Evolutionary conservation across 2,113 vertebrate species (phyloP), one percentile per base, ranked within the genome.

Genomic region (Verasper variegatus): DNA sequence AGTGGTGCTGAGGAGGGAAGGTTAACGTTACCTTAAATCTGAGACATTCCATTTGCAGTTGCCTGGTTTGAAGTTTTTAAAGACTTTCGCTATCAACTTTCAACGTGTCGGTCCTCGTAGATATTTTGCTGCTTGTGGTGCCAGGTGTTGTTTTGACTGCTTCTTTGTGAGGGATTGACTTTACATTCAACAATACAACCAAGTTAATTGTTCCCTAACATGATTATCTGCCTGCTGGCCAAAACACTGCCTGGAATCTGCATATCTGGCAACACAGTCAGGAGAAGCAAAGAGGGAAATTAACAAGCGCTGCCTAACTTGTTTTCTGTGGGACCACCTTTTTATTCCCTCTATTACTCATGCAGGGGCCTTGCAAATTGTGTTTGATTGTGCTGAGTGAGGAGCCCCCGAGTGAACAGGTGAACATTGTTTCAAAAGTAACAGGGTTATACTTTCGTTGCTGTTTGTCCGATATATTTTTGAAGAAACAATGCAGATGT

Each of bases 201-300:
- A 20, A 80, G 76, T 73, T 81, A 77, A 90, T 91, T 90, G 83
- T 89, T 83, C 81, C 81, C 62, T 86, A 93, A 91, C 87, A 74
- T 90, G 88, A 90, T 92, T 92, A 84, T 85, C 67, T 80, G 84
- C 86, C 68, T 78, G 70, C 82, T 83, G 81, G 86, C 88, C 88
- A 91, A 90, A 90, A 78, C 78, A 42, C 78, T 42, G 76, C 47
- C 70, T 71, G 68, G 45, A 80, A 91, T 93, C 84, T 87, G 88
- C 80, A 93, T 89, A 92, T 88, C 90, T 91, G 90, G 92, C 92
- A 91, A 85, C 66, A 35, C 84, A 78, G 76, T 27, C 57, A 71
- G 35, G 42, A 67, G 55, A 74, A 81, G 80, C 65, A 86, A 89
- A 83, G 71, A 68, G 24, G 59, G 64, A 52, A 80, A 84, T 87